These are phyloP conservation scores for Platynereis dumerilii DNA, from an alignment of 2,888 invertebrate genomes.

Conservation along the genomic window DNA sequence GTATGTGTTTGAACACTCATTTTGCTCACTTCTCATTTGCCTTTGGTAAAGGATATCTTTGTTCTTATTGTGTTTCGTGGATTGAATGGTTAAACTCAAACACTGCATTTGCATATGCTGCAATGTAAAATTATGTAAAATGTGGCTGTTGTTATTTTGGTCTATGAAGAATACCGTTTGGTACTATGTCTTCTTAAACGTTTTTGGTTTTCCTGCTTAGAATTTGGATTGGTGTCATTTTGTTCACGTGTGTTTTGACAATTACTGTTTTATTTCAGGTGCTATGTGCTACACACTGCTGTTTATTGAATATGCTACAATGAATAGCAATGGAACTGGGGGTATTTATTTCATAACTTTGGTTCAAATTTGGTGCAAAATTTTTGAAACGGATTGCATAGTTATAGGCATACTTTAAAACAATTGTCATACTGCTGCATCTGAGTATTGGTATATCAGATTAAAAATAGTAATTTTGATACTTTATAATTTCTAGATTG, in stretches of 20 bases:
- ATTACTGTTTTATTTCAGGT: slow-evolving; percentile 19
- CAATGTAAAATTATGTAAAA: too few species aligned
- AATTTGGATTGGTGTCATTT: too few species aligned
- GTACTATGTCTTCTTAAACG: too few species aligned
- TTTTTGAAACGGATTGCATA: too few species aligned
- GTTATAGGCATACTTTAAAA: background rate
- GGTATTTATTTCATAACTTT: slow-evolving; percentile 9
- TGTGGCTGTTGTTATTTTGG: too few species aligned
- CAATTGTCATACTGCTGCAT: background rate
- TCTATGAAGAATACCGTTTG: too few species aligned
- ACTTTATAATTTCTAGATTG: too few species aligned
- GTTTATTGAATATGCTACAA: slow-evolving; percentile 29
- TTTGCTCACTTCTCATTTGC: background rate
- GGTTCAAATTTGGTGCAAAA: background rate
- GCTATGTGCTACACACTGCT: slow-evolving; percentile 33
- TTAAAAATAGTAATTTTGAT: too few species aligned
- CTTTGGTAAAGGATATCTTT: background rate
- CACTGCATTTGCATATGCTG: too few species aligned
- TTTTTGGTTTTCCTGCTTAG: too few species aligned
- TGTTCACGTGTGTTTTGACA: background rate
- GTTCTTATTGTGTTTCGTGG: too few species aligned
- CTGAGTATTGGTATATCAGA: background rate
- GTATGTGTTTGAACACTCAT: slow-evolving; percentile 19
- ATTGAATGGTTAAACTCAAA: too few species aligned
- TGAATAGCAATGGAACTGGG: slow-evolving; percentile 24